Evolutionary conservation across 64 coral and sea anemone genomes (phyloP).

Genomic region (Pocillopora damicornis): DNA sequence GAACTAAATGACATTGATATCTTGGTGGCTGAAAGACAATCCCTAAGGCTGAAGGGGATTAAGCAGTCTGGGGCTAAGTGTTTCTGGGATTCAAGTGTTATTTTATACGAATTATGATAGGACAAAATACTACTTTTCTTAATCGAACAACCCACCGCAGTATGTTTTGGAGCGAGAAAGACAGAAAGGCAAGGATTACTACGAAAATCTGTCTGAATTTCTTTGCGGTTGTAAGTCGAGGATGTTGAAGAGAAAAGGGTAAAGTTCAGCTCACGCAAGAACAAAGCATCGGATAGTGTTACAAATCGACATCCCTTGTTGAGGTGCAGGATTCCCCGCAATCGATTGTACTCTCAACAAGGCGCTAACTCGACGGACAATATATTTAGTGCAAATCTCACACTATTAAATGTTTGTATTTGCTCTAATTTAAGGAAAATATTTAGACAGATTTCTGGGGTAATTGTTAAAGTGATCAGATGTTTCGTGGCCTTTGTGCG

Average conservation of each 20-base stretch:
- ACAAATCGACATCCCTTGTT: slow-evolving; percentile 8
- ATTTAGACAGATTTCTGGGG: background rate
- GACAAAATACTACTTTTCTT: no score
- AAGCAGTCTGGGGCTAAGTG: no score
- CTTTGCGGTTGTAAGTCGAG: no score
- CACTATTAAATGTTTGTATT: slow-evolving; percentile 36
- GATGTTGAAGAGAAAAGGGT: background rate
- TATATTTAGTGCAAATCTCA: slow-evolving; percentile 22
- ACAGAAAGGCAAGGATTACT: no score
- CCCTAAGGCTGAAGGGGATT: no score
- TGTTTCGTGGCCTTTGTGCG: background rate
- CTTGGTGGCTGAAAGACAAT: no score
- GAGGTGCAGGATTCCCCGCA: background rate
- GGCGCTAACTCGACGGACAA: background rate
- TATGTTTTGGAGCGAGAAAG: no score
- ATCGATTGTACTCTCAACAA: background rate
- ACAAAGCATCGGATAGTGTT: background rate
- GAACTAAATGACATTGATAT: no score
- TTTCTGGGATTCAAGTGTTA: no score
- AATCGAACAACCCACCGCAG: no score
- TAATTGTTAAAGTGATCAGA: background rate
- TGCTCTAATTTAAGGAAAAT: background rate
- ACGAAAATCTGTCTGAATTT: no score
- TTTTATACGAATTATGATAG: no score
- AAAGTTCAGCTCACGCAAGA: background rate